Conservation (phyloP, 2,797 vertebrate genomes). For the Echiichthys vipera region DNA sequence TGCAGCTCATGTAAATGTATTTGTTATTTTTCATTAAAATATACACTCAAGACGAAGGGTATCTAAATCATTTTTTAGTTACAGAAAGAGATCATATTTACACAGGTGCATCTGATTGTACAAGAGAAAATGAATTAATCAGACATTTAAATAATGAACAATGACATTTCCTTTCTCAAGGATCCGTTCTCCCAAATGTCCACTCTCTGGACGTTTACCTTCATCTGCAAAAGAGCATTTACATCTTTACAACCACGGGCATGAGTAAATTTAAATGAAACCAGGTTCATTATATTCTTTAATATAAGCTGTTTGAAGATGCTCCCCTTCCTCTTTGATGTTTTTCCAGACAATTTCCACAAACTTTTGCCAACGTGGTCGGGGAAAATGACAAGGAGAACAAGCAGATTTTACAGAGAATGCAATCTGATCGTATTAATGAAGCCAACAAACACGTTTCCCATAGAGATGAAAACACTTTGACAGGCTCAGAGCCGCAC, state of each 20-base stretch:
- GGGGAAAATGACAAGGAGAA: not conserved
- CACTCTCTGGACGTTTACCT: not conserved
- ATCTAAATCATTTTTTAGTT: conserved; percentile 78
- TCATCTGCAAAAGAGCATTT: conserved; percentile 32
- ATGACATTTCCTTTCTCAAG: conserved; percentile 30
- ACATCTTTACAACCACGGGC: conserved; percentile 19
- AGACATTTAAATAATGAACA: conserved; percentile 55
- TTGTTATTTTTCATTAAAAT: conserved; percentile 84
- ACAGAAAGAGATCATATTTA: conserved; percentile 78
- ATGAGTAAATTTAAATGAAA: not conserved
- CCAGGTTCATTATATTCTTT: conserved; percentile 1
- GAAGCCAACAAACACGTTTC: not conserved
- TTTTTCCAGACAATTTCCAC: not conserved
- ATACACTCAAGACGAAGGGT: conserved; percentile 81
- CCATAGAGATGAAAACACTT: conserved; percentile 6
- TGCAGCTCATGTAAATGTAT: conserved; percentile 83
- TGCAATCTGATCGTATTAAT: not conserved
- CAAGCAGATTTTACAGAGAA: conserved; percentile 14
- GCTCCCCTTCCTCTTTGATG: not conserved
- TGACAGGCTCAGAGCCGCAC: not conserved
- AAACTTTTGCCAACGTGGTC: not conserved
- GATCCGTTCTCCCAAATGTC: conserved; percentile 24
- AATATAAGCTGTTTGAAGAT: not conserved
- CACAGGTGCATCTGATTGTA: conserved; percentile 72
- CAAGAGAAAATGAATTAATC: conserved; percentile 51